Base-by-base conservation (phyloP, 2,888 invertebrate species). In the Acanthococcus lagerstroemiae region DNA sequence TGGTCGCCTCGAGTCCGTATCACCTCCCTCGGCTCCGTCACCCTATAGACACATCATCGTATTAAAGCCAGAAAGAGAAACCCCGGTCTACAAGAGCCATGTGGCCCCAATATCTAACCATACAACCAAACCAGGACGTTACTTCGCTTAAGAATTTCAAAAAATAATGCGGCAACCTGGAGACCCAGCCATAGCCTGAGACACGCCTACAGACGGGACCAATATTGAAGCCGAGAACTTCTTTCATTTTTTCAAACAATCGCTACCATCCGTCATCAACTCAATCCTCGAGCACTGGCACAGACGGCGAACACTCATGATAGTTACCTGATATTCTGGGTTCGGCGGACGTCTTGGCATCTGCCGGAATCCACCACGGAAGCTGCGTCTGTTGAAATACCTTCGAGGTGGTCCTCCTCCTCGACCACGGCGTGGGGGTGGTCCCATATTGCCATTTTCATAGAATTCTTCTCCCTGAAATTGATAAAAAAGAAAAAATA, bases 281-380 rank as follows among this genome's bases (percentile, higher is more conserved):
- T 45, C 37, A 37, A 7, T 37, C 37, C 37, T 7, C 4, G 46
- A n/a, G 46, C 46, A 45, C 46, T 15, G n/a, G n/a, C n/a, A n/a
- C n/a, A n/a, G n/a, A n/a, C n/a, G n/a, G n/a, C n/a, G n/a, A n/a
- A n/a, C n/a, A n/a, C n/a, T 37, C 37, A n/a, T 17, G 22, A 17
- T 17, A 9, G 12, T 50, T 15, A 55, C 63, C 54, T 63, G 63
- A 63, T 63, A 63, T 52, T 63, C 63, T 54, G 63, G 27, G 4
- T 52, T 63, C 48, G 55, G 66, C 48, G 55, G 66, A 66, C 66
- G 66, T 66, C 66, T 66, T 66, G 56, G 57, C 56, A 22, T 17
- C 12, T 26, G 56, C 55, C 66, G 66, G 56, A 44, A 66, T 48
- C 57, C 57, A 45, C 66, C 56, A 17, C 66, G 66, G 50, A 56